phyloP scores from a whole-genome alignment of 2,888 invertebrate species.

The Tetranychus truncatus region DNA sequence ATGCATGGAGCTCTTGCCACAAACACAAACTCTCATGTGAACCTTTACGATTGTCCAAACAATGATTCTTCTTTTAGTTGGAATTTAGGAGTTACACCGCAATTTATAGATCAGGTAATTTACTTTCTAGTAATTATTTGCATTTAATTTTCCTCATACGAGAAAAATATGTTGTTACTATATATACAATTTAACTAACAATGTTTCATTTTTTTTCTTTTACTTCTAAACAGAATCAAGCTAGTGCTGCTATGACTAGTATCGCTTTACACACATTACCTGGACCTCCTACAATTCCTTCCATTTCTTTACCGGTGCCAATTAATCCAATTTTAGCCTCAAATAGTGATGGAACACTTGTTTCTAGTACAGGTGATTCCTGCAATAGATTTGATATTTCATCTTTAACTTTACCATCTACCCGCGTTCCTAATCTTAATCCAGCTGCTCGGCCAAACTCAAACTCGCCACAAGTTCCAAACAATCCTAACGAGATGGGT shows the following conservation, averaged over 20 bases:
- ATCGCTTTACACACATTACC: background rate
- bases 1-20: background rate
- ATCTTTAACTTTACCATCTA: background rate
- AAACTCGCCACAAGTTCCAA: slow-evolving; percentile 29
- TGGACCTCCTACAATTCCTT: background rate
- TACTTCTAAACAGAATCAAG: background rate
- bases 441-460: background rate
- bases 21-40: slow-evolving; percentile 7
- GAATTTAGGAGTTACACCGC: background rate
- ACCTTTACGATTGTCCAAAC: slow-evolving; percentile 8
- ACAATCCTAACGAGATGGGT: slow-evolving; percentile 7
- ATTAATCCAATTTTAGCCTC: slow-evolving; percentile 7
- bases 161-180: background rate
- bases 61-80: background rate
- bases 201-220: background rate
- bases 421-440: background rate
- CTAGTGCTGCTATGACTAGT: background rate
- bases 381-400: slow-evolving; percentile 11
- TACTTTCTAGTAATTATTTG: background rate
- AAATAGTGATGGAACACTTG: slow-evolving; percentile 4
- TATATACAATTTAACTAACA: background rate
- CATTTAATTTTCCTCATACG: background rate
- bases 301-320: background rate
- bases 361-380: slow-evolving; percentile 4
- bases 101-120: background rate